Conservation (phyloP, 2,888 invertebrate species). For the Torymus aiolomorphi region DNA sequence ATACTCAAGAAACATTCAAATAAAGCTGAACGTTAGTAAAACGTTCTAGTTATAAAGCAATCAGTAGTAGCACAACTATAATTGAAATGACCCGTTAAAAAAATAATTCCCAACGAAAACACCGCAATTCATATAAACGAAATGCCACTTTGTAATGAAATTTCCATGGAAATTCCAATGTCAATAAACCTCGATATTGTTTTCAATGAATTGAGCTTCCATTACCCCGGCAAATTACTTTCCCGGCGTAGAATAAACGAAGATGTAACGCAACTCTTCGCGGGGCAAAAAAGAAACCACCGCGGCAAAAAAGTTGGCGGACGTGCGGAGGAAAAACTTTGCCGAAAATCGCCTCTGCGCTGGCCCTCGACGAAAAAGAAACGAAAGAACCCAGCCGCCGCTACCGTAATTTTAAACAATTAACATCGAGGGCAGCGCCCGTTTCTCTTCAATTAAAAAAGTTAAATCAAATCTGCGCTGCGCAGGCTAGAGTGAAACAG, state of each 20-base stretch:
- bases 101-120: no score
- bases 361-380: not conserved
- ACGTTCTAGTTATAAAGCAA: no score
- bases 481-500: no score
- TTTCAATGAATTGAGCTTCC: not conserved
- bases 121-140: no score
- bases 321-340: constrained; percentile 28
- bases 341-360: constrained; percentile 9
- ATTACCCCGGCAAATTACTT: constrained; percentile 34
- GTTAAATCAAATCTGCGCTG: constrained; percentile 24
- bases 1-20: no score
- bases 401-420: constrained; percentile 33
- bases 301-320: not conserved
- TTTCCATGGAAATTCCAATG: no score
- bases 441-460: constrained; percentile 47
- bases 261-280: constrained; percentile 26
- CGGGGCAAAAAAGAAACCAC: not conserved
- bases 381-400: not conserved
- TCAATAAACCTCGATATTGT: no score
- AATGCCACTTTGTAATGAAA: no score
- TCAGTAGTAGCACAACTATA: no score
- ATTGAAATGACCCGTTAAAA: no score
- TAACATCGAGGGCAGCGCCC: not conserved
- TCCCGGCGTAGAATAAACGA: constrained; percentile 21
- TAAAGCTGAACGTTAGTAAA: no score